A percentile compares a stretch with the other conserved stretches of the same genome.
phyloP scores from a whole-genome alignment of 2,797 vertebrate species.

The Sebastiscus tertius region DNA sequence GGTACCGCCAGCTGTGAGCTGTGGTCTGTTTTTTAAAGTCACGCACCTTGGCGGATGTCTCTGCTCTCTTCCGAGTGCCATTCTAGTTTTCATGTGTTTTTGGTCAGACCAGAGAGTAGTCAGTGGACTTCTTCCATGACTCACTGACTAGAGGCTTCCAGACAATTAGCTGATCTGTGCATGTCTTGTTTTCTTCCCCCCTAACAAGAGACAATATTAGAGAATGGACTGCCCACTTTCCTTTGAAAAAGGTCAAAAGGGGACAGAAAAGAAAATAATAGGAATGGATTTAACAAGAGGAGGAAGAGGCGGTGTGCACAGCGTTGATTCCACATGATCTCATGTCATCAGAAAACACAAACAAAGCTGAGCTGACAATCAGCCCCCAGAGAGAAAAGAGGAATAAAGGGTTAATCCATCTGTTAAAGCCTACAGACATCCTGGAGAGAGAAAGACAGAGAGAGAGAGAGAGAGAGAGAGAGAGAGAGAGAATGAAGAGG shows the following conservation, averaged over 20 bases:
- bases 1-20: too few species aligned
- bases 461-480: not conserved
- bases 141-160: not conserved
- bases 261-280: slow-evolving; percentile 26
- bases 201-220: not conserved
- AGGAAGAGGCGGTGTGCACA: slow-evolving; percentile 8
- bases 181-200: not conserved
- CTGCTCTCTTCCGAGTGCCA: too few species aligned
- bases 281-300: slow-evolving; percentile 10
- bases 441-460: slow-evolving; percentile 9
- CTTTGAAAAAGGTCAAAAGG: slow-evolving; percentile 26
- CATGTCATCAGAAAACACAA: slow-evolving; percentile 53
- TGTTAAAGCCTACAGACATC: slow-evolving; percentile 55
- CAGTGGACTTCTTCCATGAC: too few species aligned
- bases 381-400: slow-evolving; percentile 7
- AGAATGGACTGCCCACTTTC: not conserved
- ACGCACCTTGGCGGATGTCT: too few species aligned
- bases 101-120: too few species aligned
- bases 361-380: slow-evolving; percentile 45
- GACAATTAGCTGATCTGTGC: too few species aligned
- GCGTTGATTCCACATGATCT: slow-evolving; percentile 65
- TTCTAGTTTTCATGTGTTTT: too few species aligned
- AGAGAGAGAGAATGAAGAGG: not conserved
- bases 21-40: too few species aligned
- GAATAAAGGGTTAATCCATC: slow-evolving; percentile 67